These are phyloP conservation scores for Neostethus bicornis DNA, from an alignment of 2,797 vertebrate species.

Conservation along the genomic window DNA sequence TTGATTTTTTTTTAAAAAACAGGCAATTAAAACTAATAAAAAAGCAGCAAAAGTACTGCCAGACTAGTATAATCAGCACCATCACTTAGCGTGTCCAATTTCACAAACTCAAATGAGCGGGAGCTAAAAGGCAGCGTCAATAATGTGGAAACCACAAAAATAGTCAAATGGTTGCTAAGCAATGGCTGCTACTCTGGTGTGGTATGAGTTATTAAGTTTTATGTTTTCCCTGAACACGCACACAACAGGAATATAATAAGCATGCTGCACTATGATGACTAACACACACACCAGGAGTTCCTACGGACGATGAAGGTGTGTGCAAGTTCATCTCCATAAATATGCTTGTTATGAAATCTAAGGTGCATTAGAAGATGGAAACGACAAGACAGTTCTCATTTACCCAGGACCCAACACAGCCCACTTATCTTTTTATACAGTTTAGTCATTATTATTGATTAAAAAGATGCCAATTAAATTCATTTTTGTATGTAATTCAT, in stretches of 20 bases:
- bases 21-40: neutral
- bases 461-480: neutral
- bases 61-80: neutral
- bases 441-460: neutral
- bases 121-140: neutral
- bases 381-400: slow-evolving; percentile 34
- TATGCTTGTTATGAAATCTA: slow-evolving; percentile 29
- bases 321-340: slow-evolving; percentile 48
- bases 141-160: neutral
- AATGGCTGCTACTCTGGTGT: neutral
- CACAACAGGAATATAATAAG: slow-evolving; percentile 4
- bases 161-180: neutral
- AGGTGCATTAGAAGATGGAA: slow-evolving; percentile 46
- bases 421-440: slow-evolving; percentile 10
- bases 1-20: neutral
- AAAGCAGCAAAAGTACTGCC: neutral
- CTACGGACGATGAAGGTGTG: slow-evolving; percentile 36
- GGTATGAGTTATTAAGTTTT: slow-evolving; percentile 12
- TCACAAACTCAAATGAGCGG: neutral
- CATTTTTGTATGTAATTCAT: neutral
- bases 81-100: neutral
- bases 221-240: neutral
- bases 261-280: slow-evolving; percentile 32
- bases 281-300: slow-evolving; percentile 18
- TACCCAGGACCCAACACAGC: slow-evolving; percentile 56